phyloP scores from a whole-genome alignment of 1,140 invertebrate genomes.

The Paralvinella palmiformis region DNA sequence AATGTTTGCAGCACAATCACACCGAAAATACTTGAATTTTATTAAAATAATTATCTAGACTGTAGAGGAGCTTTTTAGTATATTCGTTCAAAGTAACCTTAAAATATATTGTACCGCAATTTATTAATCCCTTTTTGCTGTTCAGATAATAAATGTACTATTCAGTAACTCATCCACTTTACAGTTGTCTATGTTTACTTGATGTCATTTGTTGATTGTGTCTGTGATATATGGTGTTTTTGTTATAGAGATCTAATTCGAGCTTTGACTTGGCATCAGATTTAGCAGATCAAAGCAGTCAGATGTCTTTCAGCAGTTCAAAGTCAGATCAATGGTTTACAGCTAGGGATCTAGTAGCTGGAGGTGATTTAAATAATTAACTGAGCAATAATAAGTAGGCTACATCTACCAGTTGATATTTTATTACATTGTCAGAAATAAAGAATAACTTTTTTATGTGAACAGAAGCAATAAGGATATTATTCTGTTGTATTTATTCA shows the following conservation, averaged over 20 bases:
- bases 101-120: background rate
- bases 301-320: background rate
- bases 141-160: background rate
- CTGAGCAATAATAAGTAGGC: background rate
- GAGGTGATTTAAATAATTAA: conserved; percentile 14
- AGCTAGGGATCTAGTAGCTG: conserved; percentile 19
- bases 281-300: conserved; percentile 3
- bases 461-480: background rate
- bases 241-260: background rate
- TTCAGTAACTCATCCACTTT: background rate
- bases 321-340: conserved; percentile 18
- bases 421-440: background rate
- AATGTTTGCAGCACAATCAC: no score
- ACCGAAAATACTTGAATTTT: no score
- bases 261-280: background rate
- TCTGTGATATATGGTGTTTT: background rate
- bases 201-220: background rate
- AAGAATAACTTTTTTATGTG: background rate
- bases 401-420: background rate
- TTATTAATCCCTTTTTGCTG: background rate
- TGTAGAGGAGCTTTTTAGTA: no score
- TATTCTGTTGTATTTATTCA: background rate
- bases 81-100: no score
- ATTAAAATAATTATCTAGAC: no score
- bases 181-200: background rate